phyloP scores from a whole-genome alignment of 1,140 invertebrate genomes.

The Drosophila arawakana region DNA sequence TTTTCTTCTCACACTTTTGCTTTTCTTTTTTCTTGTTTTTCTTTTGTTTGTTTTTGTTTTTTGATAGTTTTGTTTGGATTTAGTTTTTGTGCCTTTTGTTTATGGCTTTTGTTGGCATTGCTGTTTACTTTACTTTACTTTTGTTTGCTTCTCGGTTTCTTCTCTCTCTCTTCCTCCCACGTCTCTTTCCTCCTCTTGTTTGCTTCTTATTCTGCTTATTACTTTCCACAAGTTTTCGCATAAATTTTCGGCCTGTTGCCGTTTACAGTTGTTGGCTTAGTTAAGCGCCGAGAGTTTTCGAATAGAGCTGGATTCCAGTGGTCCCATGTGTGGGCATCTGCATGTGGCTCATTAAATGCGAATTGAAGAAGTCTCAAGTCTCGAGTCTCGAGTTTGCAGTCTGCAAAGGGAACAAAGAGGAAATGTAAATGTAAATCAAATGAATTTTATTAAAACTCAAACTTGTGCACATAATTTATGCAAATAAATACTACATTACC shows the following conservation, averaged over 20 bases:
- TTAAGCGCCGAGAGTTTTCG: slow-evolving; percentile 18
- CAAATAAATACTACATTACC: slow-evolving; percentile 19
- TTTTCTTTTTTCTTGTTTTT: background rate
- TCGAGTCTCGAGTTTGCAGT: background rate
- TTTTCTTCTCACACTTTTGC: slow-evolving; percentile 36
- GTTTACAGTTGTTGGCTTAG: slow-evolving; percentile 70
- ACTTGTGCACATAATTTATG: slow-evolving; percentile 30
- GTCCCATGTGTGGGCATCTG: slow-evolving; percentile 66
- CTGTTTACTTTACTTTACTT: slow-evolving; percentile 56
- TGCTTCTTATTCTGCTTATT: slow-evolving; percentile 64
- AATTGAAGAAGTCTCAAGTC: slow-evolving; percentile 20
- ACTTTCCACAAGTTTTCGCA: slow-evolving; percentile 75
- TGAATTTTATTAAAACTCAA: slow-evolving; percentile 59
- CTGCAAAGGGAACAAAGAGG: slow-evolving; percentile 42
- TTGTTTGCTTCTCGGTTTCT: slow-evolving; percentile 46
- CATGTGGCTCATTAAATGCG: slow-evolving; percentile 70
- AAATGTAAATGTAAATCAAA: slow-evolving; percentile 39
- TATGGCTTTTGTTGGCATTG: slow-evolving; percentile 56
- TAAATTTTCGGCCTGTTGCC: slow-evolving; percentile 76
- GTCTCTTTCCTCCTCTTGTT: slow-evolving; percentile 41
- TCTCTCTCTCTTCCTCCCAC: background rate
- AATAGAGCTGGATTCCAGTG: slow-evolving; percentile 24
- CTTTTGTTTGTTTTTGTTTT: slow-evolving; percentile 22
- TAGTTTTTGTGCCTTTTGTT: slow-evolving; percentile 54
- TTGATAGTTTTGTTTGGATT: slow-evolving; percentile 45